phyloP scores from a whole-genome alignment of 2,888 invertebrate species.

The Mayetiola destructor region DNA sequence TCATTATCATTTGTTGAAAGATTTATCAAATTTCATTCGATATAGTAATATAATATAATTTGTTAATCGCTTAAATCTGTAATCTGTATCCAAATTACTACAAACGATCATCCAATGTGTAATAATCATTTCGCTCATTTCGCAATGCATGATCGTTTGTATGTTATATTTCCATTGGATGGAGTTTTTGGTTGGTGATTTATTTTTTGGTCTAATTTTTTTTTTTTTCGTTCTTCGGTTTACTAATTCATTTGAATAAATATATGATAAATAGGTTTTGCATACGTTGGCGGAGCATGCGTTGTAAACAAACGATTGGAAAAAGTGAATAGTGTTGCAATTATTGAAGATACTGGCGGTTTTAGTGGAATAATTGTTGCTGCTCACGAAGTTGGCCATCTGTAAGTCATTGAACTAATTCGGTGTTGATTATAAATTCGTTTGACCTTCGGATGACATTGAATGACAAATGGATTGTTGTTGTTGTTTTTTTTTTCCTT shows the following conservation, averaged over 20 bases:
- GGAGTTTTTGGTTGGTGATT: too few relatives aligned
- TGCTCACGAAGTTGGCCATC: constrained; percentile 91
- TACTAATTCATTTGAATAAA: not conserved
- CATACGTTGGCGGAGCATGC: constrained; percentile 90
- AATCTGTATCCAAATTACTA: not conserved
- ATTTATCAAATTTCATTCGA: too few relatives aligned
- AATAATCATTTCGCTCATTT: too few relatives aligned
- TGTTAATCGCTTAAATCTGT: too few relatives aligned
- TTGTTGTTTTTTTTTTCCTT: too few relatives aligned
- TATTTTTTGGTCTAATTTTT: too few relatives aligned
- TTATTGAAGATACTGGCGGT: constrained; percentile 91
- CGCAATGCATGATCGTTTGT: too few relatives aligned
- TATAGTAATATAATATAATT: too few relatives aligned
- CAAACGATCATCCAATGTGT: too few relatives aligned
- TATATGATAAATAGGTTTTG: constrained; percentile 83
- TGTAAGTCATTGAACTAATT: constrained; percentile 49
- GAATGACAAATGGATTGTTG: not conserved
- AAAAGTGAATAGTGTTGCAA: constrained; percentile 91
- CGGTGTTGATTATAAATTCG: not conserved
- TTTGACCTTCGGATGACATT: not conserved
- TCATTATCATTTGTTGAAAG: too few relatives aligned
- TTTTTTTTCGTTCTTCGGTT: too few relatives aligned
- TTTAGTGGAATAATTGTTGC: constrained; percentile 94
- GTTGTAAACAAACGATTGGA: constrained; percentile 89
- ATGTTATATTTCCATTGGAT: too few relatives aligned